Base-by-base conservation (phyloP, 2,797 vertebrate genomes). In the Pangasius sanitwongsei region DNA sequence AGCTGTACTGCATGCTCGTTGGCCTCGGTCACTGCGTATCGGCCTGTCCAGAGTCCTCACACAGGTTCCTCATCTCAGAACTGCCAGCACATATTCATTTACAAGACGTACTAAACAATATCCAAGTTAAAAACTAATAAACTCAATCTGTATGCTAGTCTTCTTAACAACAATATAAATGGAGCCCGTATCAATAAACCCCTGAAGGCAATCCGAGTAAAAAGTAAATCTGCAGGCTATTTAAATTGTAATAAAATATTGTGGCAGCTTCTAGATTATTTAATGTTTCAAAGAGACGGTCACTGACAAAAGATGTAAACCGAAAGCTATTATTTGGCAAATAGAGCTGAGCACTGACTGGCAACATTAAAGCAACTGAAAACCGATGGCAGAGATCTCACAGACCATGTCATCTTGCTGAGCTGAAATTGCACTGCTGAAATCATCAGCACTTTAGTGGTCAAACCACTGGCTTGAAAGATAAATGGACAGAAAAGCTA, bases 1-100 rank as follows among this genome's bases (percentile, higher is more conserved):
- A 93, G 92, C 92, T 92, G 92, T 92, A 72, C 87, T 91, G 77
- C 44, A 91, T 91, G 88, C 69, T 83, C 63, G 70, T 86, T 82
- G 86, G 89, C 87, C 82, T 78, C 48, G 53, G 61, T 37, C 74
- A 16, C 78, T 89, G 65, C 41, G 12, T 55, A 11, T 87, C 44
- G 6, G 78, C 90, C 86, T 87, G 65, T 75, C 85, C 81, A 25
- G 65, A 65, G 72, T 87, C 37, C 82, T 70, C 44, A 83, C 31
- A 86, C 88, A 61, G 63, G 83, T 90, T 89, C 41, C 85, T 86
- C 13, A 85, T 55, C 83, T 84, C 44, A 57, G 48, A 80, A 77
- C 57, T 61, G 70, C 16, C 78, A 69, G 67, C 65, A 50, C 4
- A 78, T 20, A 75, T 57, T 77, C 31, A 48, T 2, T 44, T 44